Evolutionary conservation across 2,113 vertebrate species (phyloP).

Genomic region (Anser cygnoides): DNA sequence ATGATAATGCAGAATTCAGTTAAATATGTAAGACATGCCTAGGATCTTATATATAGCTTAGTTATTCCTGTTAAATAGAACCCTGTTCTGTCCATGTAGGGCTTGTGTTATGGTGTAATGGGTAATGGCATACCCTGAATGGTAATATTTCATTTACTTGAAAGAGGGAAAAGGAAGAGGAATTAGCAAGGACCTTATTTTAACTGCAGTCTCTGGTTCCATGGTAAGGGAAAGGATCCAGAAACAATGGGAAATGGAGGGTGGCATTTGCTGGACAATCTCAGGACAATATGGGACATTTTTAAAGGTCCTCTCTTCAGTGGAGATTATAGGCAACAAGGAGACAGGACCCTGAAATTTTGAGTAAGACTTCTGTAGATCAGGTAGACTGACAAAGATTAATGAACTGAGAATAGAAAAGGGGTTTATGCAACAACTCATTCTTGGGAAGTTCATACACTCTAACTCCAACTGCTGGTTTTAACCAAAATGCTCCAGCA

Average conservation of each 20-base stretch:
- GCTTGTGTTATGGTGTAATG: neutral
- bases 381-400: neutral
- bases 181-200: neutral
- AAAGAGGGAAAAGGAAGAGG: neutral
- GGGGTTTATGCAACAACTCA: too few relatives aligned
- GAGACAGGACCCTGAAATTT: neutral
- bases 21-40: neutral
- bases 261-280: neutral
- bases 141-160: neutral
- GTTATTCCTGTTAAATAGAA: neutral
- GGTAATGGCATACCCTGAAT: neutral
- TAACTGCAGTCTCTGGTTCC: fast-evolving
- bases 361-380: neutral
- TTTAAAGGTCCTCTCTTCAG: neutral
- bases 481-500: neutral
- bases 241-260: neutral
- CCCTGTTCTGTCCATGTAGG: neutral
- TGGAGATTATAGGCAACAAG: neutral
- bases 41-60: neutral
- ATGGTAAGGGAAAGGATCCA: neutral
- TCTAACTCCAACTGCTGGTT: neutral
- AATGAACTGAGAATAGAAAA: neutral
- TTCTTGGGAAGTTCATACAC: neutral
- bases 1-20: neutral
- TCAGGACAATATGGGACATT: neutral